Percentiles rank a stretch among this genome's conserved stretches.
These are phyloP conservation scores for Phalanger gymnotis DNA, from an alignment of 2,797 vertebrate species.

Conservation along the genomic window DNA sequence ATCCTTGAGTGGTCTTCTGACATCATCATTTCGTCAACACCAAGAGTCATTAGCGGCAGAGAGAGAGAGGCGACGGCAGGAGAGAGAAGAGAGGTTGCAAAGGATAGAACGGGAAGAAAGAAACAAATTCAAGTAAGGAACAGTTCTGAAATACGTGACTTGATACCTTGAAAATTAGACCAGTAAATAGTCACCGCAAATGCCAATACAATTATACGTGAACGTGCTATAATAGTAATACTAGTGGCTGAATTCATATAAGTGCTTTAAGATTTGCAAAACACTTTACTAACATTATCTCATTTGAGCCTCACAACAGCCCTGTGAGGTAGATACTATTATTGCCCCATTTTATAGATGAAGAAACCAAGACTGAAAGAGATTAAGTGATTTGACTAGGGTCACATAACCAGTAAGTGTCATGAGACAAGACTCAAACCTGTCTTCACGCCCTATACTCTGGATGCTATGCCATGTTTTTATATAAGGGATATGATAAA, in stretches of 20 bases:
- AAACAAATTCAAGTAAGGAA: conserved; percentile 94
- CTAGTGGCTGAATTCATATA: not conserved
- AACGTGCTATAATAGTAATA: not conserved
- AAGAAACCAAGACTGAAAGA: not conserved
- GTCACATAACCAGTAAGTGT: not conserved
- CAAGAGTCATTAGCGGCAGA: conserved; percentile 96
- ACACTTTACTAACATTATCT: not conserved
- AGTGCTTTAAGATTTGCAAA: not conserved
- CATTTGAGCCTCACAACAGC: not conserved
- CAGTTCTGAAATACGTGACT: conserved; percentile 2
- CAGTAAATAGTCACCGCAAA: not conserved
- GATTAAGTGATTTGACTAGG: not conserved
- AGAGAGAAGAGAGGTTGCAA: conserved; percentile 96
- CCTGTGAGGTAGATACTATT: not conserved
- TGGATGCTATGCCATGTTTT: not conserved
- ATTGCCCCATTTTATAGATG: not conserved
- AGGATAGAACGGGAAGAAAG: conserved; percentile 96
- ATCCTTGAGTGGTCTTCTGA: conserved; percentile 90
- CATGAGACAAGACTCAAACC: not conserved
- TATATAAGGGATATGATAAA: not conserved
- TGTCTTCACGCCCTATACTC: not conserved
- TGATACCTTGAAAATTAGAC: conserved; percentile 47
- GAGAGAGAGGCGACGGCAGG: conserved; percentile 92
- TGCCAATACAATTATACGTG: not conserved
- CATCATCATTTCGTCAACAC: conserved; percentile 96